phyloP scores from a whole-genome alignment of 2,888 invertebrate genomes.

The Griposia aprilina region DNA sequence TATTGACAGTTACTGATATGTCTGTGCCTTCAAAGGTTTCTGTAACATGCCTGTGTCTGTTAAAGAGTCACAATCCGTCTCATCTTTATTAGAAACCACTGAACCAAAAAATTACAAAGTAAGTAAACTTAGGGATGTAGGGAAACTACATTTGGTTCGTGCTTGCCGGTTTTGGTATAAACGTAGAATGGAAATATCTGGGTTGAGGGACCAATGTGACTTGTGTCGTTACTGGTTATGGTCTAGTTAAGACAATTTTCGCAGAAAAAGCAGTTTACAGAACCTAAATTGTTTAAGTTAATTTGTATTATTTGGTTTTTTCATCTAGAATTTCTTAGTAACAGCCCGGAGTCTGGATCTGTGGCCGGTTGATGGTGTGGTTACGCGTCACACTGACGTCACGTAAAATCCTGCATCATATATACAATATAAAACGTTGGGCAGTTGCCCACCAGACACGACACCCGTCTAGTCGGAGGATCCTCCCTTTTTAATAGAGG shows the following conservation, averaged over 20 bases:
- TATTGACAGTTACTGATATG: slow-evolving; percentile 32
- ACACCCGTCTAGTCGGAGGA: too few species aligned
- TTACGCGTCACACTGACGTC: too few species aligned
- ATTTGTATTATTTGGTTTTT: background rate
- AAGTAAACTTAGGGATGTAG: background rate
- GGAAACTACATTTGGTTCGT: slow-evolving; percentile 16
- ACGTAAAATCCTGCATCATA: too few species aligned
- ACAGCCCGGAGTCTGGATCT: background rate
- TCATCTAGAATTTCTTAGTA: background rate
- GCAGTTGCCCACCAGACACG: too few species aligned
- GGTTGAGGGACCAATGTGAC: background rate
- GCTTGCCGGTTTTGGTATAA: slow-evolving; percentile 16
- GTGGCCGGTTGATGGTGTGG: background rate
- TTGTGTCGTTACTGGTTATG: too few species aligned
- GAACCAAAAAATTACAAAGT: slow-evolving; percentile 66
- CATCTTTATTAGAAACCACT: slow-evolving; percentile 55
- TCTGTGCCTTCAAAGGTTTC: slow-evolving; percentile 28
- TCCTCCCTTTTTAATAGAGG: too few species aligned
- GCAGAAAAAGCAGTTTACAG: too few species aligned
- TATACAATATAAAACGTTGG: too few species aligned
- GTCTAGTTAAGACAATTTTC: too few species aligned
- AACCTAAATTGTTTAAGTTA: too few species aligned
- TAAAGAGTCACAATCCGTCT: slow-evolving; percentile 38
- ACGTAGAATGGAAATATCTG: background rate
- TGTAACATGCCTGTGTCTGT: slow-evolving; percentile 24